Percentiles rank a stretch among this genome's conserved stretches.
These are phyloP conservation scores for Temnothorax longispinosus DNA, from an alignment of 1,140 invertebrate genomes.

Conservation along the genomic window DNA sequence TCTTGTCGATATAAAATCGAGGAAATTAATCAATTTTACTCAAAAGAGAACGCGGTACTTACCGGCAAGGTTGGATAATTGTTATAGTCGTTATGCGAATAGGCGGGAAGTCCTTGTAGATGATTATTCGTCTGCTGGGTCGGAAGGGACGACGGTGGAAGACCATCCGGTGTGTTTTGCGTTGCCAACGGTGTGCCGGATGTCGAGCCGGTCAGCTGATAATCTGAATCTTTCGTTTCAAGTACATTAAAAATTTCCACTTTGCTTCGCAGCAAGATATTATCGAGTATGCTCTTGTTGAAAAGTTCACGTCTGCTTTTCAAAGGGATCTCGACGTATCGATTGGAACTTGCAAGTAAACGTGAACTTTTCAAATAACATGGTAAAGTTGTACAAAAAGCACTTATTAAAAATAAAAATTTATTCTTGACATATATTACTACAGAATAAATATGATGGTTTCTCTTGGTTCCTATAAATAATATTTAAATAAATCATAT, in stretches of 20 bases:
- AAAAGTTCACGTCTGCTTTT: constrained; percentile 3
- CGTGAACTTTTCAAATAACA: constrained; percentile 11
- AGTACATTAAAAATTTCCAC: constrained; percentile 32
- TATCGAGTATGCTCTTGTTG: constrained; percentile 1
- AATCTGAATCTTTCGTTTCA: constrained; percentile 87
- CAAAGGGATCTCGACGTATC: constrained; percentile 1
- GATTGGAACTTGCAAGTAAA: constrained; percentile 1
- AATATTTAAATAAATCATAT: constrained; percentile 2
- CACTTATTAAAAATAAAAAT: neutral
- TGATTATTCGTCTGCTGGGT: constrained; percentile 82
- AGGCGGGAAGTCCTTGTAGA: constrained; percentile 77
- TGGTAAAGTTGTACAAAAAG: neutral
- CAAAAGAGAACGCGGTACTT: constrained; percentile 63
- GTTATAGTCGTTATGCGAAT: constrained; percentile 82
- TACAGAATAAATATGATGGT: neutral
- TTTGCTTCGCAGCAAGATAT: neutral
- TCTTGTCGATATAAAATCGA: neutral
- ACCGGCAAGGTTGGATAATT: constrained; percentile 85
- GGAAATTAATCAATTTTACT: constrained; percentile 21
- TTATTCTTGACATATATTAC: neutral
- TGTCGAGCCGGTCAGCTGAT: constrained; percentile 87
- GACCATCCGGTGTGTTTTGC: constrained; percentile 83
- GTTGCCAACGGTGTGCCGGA: constrained; percentile 86
- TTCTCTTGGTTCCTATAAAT: neutral
- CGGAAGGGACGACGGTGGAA: constrained; percentile 80